These are phyloP conservation scores for Iselma pallidipennis DNA, from an alignment of 2,888 invertebrate species.

Conservation along the genomic window DNA sequence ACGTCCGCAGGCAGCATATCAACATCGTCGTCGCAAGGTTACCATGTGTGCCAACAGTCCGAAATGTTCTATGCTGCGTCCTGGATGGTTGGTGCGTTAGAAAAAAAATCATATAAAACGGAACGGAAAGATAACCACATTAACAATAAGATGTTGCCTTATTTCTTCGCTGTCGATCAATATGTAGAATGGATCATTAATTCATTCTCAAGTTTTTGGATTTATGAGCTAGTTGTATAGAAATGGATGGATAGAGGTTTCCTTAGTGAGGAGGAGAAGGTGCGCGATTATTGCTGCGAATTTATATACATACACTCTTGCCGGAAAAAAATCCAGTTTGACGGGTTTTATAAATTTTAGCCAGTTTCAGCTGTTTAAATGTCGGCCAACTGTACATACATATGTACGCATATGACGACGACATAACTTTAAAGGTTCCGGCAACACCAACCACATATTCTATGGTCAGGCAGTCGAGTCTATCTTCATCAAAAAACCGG, in stretches of 20 bases:
- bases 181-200: no score
- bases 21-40: slow-evolving; percentile 40
- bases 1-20: slow-evolving; percentile 46
- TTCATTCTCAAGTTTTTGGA: no score
- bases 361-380: slow-evolving; percentile 23
- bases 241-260: no score
- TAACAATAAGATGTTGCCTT: no score
- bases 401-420: not conserved
- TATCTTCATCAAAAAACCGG: not conserved
- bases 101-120: no score
- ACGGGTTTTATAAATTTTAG: slow-evolving; percentile 18
- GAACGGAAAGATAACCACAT: no score
- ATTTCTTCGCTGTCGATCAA: no score
- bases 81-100: no score
- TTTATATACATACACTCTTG: slow-evolving; percentile 16
- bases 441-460: slow-evolving; percentile 7
- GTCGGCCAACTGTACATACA: slow-evolving; percentile 18
- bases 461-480: not conserved
- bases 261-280: no score
- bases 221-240: no score
- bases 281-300: slow-evolving; percentile 6
- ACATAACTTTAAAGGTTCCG: slow-evolving; percentile 7
- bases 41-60: slow-evolving; percentile 23
- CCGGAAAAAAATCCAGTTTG: slow-evolving; percentile 3
- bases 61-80: slow-evolving; percentile 16